A percentile compares a stretch with the other conserved stretches of the same genome.
phyloP scores from a whole-genome alignment of 2,113 vertebrate species.

The Heptranchias perlo region DNA sequence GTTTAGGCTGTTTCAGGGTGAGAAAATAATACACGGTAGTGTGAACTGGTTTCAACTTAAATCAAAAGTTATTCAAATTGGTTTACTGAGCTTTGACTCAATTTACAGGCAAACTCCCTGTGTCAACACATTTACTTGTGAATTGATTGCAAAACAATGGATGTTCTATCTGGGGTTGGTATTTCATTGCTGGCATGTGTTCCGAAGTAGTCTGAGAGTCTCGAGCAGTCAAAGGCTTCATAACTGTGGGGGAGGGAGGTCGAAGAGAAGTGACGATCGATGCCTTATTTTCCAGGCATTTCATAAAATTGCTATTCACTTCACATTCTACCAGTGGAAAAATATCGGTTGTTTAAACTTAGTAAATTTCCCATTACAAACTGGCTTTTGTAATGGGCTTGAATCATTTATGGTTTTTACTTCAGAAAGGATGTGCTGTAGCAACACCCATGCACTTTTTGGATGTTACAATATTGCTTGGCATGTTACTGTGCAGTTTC shows the following conservation, averaged over 20 bases:
- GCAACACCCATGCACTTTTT: background rate
- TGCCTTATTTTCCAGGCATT: background rate
- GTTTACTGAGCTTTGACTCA: background rate
- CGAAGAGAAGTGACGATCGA: background rate
- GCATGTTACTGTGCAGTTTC: background rate
- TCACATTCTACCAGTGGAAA: background rate
- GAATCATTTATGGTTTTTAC: background rate
- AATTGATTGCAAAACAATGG: background rate
- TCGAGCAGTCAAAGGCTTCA: background rate
- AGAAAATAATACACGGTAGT: background rate
- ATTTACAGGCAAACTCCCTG: background rate
- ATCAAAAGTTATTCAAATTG: background rate
- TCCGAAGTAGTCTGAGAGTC: background rate
- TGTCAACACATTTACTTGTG: slow-evolving; percentile 1
- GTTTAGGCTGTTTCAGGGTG: background rate
- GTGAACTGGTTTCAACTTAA: background rate
- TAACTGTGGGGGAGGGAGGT: background rate
- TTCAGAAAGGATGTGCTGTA: background rate
- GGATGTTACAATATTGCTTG: slow-evolving; percentile 7
- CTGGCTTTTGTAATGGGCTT: background rate
- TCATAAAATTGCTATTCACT: background rate
- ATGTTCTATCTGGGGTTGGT: background rate
- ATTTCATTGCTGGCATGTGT: slow-evolving; percentile 19
- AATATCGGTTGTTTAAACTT: background rate
- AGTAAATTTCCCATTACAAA: background rate